Evolutionary conservation across 2,888 invertebrate species (phyloP).

Genomic region (Anaspis maculata): DNA sequence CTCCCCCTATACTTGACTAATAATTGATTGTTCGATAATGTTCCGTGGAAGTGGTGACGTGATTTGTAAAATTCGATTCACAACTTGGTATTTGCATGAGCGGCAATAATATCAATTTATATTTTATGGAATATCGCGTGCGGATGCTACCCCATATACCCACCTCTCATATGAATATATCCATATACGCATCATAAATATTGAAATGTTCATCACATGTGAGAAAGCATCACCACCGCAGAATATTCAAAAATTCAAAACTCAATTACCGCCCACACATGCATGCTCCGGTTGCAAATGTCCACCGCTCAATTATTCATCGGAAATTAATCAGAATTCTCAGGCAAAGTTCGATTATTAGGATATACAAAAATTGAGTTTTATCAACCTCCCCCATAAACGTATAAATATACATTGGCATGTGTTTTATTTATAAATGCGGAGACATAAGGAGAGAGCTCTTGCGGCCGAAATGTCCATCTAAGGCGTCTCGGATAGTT

Average conservation of each 20-base stretch:
- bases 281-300: constrained; percentile 15
- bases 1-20: too few species aligned
- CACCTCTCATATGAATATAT: constrained; percentile 35
- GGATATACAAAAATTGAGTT: too few species aligned
- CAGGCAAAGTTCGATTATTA: too few species aligned
- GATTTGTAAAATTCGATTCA: too few species aligned
- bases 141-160: constrained; percentile 34
- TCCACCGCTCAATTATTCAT: neutral
- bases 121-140: too few species aligned
- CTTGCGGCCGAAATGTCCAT: constrained; percentile 33
- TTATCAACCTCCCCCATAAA: too few species aligned
- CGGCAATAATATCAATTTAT: too few species aligned
- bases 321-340: too few species aligned
- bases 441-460: constrained; percentile 31
- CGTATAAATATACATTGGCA: constrained; percentile 13
- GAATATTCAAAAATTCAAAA: constrained; percentile 35
- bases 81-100: constrained; percentile 37
- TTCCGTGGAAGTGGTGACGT: too few species aligned
- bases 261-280: constrained; percentile 29
- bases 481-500: constrained; percentile 33
- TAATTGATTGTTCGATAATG: too few species aligned
- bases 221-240: constrained; percentile 23
- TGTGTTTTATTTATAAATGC: constrained; percentile 34
- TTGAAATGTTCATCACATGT: constrained; percentile 33
- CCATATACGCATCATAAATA: constrained; percentile 28